Evolutionary conservation across 2,888 invertebrate species (phyloP).

Genomic region (Volucella zonaria): DNA sequence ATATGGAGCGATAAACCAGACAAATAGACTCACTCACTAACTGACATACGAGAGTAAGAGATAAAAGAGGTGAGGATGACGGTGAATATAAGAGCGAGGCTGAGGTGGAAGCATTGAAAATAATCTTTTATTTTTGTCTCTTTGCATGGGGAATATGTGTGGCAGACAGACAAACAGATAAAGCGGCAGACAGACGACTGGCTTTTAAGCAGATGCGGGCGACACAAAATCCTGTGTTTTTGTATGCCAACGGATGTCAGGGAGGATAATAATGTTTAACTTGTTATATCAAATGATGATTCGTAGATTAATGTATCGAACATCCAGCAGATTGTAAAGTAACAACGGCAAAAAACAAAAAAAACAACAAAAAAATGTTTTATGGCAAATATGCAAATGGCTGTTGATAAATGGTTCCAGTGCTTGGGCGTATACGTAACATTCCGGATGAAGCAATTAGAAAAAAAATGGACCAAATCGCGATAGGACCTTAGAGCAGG

Average conservation of each 20-base stretch:
- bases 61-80: too few relatives aligned
- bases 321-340: slow-evolving; percentile 41
- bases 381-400: neutral
- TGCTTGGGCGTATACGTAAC: slow-evolving; percentile 38
- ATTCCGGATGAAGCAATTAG: slow-evolving; percentile 9
- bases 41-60: slow-evolving; percentile 64
- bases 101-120: slow-evolving; percentile 29
- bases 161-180: slow-evolving; percentile 59
- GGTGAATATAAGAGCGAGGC: too few relatives aligned
- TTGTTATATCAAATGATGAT: slow-evolving; percentile 58
- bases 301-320: slow-evolving; percentile 56
- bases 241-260: slow-evolving; percentile 20
- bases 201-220: slow-evolving; percentile 52
- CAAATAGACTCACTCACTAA: slow-evolving; percentile 71
- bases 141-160: slow-evolving; percentile 25
- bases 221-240: slow-evolving; percentile 40
- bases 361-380: neutral
- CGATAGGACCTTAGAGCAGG: too few relatives aligned
- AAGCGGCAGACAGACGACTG: slow-evolving; percentile 62
- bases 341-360: neutral
- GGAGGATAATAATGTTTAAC: slow-evolving; percentile 55
- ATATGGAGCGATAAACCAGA: slow-evolving; percentile 70
- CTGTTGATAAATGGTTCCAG: neutral
- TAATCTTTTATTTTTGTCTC: slow-evolving; percentile 45
- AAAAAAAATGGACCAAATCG: too few relatives aligned